These are phyloP conservation scores for Chionoecetes opilio DNA, from an alignment of 1,140 invertebrate species.

Conservation along the genomic window DNA sequence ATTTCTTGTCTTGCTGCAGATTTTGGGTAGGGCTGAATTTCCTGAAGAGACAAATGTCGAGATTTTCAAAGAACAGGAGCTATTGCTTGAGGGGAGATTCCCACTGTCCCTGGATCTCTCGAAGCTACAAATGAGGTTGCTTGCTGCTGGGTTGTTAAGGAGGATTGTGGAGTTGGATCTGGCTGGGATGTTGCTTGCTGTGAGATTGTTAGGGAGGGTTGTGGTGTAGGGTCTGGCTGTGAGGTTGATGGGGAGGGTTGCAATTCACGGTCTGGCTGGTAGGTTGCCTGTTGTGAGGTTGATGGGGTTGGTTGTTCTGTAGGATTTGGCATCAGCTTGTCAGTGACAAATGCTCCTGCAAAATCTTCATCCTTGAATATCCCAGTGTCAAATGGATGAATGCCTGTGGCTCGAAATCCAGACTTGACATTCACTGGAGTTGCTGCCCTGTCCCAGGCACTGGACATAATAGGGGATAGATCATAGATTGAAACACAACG, in stretches of 20 bases:
- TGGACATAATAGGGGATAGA: conserved; percentile 6
- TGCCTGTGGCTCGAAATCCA: conserved; percentile 43
- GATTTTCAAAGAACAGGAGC: neutral
- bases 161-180: neutral
- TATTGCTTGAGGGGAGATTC: conserved; percentile 34
- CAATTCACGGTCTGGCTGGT: neutral
- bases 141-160: neutral
- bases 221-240: neutral
- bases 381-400: conserved; percentile 39
- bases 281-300: neutral
- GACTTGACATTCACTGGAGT: conserved; percentile 49
- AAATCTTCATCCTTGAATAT: conserved; percentile 41
- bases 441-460: conserved; percentile 51
- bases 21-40: conserved; percentile 45
- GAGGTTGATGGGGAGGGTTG: neutral
- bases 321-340: conserved; percentile 21
- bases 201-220: neutral
- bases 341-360: conserved; percentile 28
- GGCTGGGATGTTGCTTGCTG: neutral
- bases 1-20: conserved; percentile 25
- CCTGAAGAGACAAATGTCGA: conserved; percentile 6
- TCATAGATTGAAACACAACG: conserved; percentile 44
- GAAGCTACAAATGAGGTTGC: neutral
- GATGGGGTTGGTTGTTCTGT: conserved; percentile 18
- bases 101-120: neutral